Evolutionary conservation across 2,888 invertebrate species (phyloP).

Genomic region (Pammene aurita): DNA sequence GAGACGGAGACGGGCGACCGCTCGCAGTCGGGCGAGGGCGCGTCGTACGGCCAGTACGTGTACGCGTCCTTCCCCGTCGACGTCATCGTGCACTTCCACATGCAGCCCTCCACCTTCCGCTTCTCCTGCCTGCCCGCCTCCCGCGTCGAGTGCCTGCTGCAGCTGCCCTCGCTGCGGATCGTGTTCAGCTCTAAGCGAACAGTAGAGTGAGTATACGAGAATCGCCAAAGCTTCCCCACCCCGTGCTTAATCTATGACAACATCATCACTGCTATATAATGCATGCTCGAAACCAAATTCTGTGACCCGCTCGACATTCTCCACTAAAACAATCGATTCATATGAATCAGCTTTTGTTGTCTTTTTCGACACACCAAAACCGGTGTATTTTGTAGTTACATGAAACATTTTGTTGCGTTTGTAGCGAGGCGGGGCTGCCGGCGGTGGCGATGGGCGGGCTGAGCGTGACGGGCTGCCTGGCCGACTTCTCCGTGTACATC

Average conservation of each 20-base stretch:
- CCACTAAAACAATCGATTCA: too few relatives aligned
- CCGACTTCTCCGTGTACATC: constrained; percentile 98
- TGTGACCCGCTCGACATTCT: too few relatives aligned
- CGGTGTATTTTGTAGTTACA: too few relatives aligned
- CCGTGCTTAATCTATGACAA: too few relatives aligned
- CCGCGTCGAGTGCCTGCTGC: constrained; percentile 96
- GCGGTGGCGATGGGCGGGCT: constrained; percentile 91
- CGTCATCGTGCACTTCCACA: constrained; percentile 98
- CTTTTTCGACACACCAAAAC: too few relatives aligned
- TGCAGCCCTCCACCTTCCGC: constrained; percentile 98
- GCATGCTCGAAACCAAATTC: too few relatives aligned
- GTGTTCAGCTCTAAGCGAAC: constrained; percentile 97
- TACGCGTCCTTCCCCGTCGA: constrained; percentile 99
- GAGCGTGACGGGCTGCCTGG: constrained; percentile 97
- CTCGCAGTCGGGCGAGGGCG: constrained; percentile 64
- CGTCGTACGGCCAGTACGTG: constrained; percentile 89
- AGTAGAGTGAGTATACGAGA: constrained; percentile 83
- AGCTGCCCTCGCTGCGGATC: constrained; percentile 97
- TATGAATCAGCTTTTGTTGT: too few relatives aligned
- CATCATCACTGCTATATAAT: too few relatives aligned
- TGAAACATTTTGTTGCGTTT: background rate
- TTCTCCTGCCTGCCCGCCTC: constrained; percentile 98
- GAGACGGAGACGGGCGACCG: constrained; percentile 53
- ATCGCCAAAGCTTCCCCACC: too few relatives aligned
- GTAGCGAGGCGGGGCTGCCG: constrained; percentile 83